A percentile compares a stretch with the other conserved stretches of the same genome.
Conservation (phyloP, 2,113 vertebrate species). For the Tympanuchus pallidicinctus region DNA sequence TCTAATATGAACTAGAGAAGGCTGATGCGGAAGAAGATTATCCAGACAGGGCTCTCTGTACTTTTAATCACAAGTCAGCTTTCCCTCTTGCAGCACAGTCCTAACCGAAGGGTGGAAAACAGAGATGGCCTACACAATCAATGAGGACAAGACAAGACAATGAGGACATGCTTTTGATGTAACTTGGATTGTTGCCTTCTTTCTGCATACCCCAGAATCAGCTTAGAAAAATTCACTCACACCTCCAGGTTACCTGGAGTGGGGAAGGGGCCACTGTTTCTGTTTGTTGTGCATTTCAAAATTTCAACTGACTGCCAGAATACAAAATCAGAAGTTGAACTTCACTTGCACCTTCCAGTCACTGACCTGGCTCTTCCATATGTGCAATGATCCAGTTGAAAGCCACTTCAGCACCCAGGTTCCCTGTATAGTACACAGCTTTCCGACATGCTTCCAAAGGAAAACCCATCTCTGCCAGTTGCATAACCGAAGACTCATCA, state of each 20-base stretch:
- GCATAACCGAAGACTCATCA: constrained; percentile 95
- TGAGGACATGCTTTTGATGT: not conserved
- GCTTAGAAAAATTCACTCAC: constrained; percentile 30
- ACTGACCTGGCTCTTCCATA: constrained; percentile 97
- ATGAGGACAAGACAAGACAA: not conserved
- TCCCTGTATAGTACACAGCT: constrained; percentile 97
- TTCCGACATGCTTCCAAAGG: constrained; percentile 96
- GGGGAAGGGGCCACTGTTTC: not conserved
- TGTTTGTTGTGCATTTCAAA: constrained; percentile 1
- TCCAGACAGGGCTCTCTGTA: constrained; percentile 25
- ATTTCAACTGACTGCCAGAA: constrained; percentile 18
- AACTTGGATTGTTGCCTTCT: constrained; percentile 23
- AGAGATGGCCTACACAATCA: constrained; percentile 47
- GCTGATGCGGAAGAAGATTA: constrained; percentile 25
- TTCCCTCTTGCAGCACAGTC: constrained; percentile 30
- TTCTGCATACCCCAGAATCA: constrained; percentile 5
- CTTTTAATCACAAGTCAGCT: constrained; percentile 49
- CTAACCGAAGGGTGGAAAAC: constrained; percentile 59
- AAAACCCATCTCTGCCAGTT: constrained; percentile 99
- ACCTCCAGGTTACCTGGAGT: constrained; percentile 20
- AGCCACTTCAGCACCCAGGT: constrained; percentile 95
- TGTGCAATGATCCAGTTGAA: constrained; percentile 99
- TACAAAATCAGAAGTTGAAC: not conserved
- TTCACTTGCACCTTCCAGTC: not conserved
- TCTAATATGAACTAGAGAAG: constrained; percentile 17